Evolutionary conservation across 2,888 invertebrate genomes (phyloP).

Genomic region (Odontocerum albicorne): DNA sequence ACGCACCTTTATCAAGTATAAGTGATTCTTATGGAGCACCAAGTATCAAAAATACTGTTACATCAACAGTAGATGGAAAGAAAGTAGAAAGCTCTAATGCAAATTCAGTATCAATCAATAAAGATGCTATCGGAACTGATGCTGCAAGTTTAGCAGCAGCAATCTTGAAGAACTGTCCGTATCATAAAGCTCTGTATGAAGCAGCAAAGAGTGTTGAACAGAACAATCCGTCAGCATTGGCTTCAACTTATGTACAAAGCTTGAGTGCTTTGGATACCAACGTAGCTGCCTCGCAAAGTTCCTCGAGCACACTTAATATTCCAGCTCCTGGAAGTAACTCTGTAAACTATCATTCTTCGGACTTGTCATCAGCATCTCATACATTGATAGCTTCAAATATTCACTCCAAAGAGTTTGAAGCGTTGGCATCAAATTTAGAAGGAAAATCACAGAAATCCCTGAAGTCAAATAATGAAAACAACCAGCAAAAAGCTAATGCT

Average conservation of each 20-base stretch:
- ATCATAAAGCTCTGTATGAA: conserved; percentile 55
- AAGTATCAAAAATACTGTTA: conserved; percentile 46
- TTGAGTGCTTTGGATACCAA: conserved; percentile 56
- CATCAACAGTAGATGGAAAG: conserved; percentile 50
- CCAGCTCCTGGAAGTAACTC: conserved; percentile 44
- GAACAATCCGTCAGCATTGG: conserved; percentile 49
- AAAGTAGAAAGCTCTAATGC: conserved; percentile 38
- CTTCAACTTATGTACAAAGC: conserved; percentile 57
- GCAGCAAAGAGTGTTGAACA: conserved; percentile 49
- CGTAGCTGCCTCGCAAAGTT: conserved; percentile 43
- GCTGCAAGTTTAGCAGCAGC: conserved; percentile 45
- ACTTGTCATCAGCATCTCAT: conserved; percentile 46
- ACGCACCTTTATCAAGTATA: conserved; percentile 53
- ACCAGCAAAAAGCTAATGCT: neutral
- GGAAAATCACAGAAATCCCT: conserved; percentile 13
- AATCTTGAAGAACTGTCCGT: conserved; percentile 55
- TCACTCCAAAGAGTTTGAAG: conserved; percentile 19
- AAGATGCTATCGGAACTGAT: conserved; percentile 28
- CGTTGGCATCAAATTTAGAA: neutral
- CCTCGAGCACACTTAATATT: conserved; percentile 40
- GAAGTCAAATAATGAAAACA: neutral
- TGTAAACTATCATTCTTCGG: conserved; percentile 45
- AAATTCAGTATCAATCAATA: conserved; percentile 3
- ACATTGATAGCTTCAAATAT: conserved; percentile 41
- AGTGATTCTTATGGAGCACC: conserved; percentile 57